Evolutionary conservation across 1,140 invertebrate species (phyloP).

Genomic region (Drosophila fuyamai): DNA sequence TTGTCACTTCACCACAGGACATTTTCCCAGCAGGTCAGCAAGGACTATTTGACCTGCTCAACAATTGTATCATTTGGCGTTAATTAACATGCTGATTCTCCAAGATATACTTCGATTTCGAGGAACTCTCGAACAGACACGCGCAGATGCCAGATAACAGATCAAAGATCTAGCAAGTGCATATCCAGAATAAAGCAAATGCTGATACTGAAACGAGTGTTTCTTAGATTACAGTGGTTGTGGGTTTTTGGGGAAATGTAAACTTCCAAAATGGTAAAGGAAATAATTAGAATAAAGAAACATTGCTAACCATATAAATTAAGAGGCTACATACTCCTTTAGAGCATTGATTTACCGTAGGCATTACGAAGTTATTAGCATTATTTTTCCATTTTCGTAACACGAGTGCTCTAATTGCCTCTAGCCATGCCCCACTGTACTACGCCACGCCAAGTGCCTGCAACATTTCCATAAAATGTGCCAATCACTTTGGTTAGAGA

Average conservation of each 20-base stretch:
- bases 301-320: too few species aligned
- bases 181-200: constrained; percentile 8
- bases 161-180: constrained; percentile 8
- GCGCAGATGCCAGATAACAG: constrained; percentile 37
- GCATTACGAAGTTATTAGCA: too few species aligned
- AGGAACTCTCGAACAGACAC: constrained; percentile 57
- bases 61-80: constrained; percentile 61
- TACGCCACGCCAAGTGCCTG: constrained; percentile 38
- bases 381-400: neutral
- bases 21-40: constrained; percentile 39
- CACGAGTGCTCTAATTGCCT: too few species aligned
- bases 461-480: constrained; percentile 79
- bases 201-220: constrained; percentile 2
- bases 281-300: too few species aligned
- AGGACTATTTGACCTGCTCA: constrained; percentile 10
- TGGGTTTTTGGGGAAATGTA: neutral
- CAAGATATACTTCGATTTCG: constrained; percentile 42
- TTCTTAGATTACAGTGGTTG: constrained; percentile 11
- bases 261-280: neutral
- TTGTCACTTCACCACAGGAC: constrained; percentile 53
- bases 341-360: too few species aligned
- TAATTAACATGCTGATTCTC: constrained; percentile 65
- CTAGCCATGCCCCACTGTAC: constrained; percentile 30
- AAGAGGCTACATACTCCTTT: too few species aligned
- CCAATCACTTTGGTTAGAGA: constrained; percentile 65